phyloP scores from a whole-genome alignment of 2,888 invertebrate species.

The Macroteleia sp. region DNA sequence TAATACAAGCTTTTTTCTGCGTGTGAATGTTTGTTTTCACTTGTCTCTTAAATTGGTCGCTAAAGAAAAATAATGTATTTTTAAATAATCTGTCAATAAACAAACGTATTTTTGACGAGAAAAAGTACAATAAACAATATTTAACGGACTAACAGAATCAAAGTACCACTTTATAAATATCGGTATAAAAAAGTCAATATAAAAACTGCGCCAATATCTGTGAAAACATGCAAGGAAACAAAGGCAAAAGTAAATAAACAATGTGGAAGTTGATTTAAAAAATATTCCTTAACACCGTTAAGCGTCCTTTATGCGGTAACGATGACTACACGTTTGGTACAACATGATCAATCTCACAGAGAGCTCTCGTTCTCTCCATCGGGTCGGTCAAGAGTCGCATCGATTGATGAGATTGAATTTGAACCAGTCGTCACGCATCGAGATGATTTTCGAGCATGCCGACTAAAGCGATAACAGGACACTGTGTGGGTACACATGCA shows the following conservation, averaged over 20 bases:
- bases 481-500: constrained; percentile 32
- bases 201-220: too few relatives aligned
- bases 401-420: constrained; percentile 61
- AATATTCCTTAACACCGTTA: constrained; percentile 9
- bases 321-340: constrained; percentile 25
- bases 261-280: constrained; percentile 11
- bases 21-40: too few relatives aligned
- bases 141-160: too few relatives aligned
- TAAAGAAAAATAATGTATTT: too few relatives aligned
- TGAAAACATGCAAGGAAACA: too few relatives aligned
- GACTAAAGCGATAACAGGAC: constrained; percentile 45
- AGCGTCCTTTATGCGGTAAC: constrained; percentile 26
- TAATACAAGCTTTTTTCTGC: too few relatives aligned
- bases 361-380: constrained; percentile 40
- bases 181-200: too few relatives aligned
- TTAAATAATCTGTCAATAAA: too few relatives aligned
- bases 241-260: constrained; percentile 8
- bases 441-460: constrained; percentile 70
- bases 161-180: too few relatives aligned
- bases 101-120: too few relatives aligned
- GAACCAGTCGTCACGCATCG: constrained; percentile 56
- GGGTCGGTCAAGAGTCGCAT: constrained; percentile 56
- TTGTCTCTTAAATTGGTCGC: too few relatives aligned
- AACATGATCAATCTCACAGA: constrained; percentile 54
- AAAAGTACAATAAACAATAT: too few relatives aligned